Base-by-base conservation (phyloP, 2,113 vertebrate genomes). In the Silurus asotus region DNA sequence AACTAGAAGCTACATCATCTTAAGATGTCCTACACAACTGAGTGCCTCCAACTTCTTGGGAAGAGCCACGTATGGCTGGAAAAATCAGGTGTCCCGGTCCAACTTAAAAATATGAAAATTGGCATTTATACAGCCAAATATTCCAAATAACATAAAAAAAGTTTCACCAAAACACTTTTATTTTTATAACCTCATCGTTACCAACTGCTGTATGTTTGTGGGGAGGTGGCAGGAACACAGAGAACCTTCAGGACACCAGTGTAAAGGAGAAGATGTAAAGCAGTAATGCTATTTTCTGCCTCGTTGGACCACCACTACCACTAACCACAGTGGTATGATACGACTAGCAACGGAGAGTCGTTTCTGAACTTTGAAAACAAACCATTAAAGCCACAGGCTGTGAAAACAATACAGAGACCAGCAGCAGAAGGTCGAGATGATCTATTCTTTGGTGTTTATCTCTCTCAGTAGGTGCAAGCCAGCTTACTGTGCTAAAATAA, bases 401-500 rank as follows among this genome's bases (percentile, higher is more conserved):
- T 45, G 0, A 13, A 53, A 65, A 65, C 3, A 19, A 67, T 11
- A 53, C 14, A 55, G 14, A 55, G 10, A 58, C 25, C 45, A 55
- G 19, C 15, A 37, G 45, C 55, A 77, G 49, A 56, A 23, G 8
- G 51, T 59, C 5, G 2, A 56, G 23, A n/a, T 37, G 55, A 45
- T n/a, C 37, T 20, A 53, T n/a, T 69, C 19, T 74, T 70, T 45
- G 4, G 51, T 11, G 20, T 80, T 79, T 69, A 70, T 85, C 75
- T 84, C 72, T 82, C 51, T 17, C 5, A 53, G 19, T 67, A 88
- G 84, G 58, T 62, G 55, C 20, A 81, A 83, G 74, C 25, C 80
- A 72, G 88, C 84, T 88, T 84, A 84, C 56, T 19, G 76, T 7
- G 37, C 85, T 86, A 86, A 84, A 86, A 81, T 80, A 84, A 86